Percentiles rank a stretch among this genome's conserved stretches.
Conservation (phyloP, 2,797 vertebrate species). For the Simalia tracyae region DNA sequence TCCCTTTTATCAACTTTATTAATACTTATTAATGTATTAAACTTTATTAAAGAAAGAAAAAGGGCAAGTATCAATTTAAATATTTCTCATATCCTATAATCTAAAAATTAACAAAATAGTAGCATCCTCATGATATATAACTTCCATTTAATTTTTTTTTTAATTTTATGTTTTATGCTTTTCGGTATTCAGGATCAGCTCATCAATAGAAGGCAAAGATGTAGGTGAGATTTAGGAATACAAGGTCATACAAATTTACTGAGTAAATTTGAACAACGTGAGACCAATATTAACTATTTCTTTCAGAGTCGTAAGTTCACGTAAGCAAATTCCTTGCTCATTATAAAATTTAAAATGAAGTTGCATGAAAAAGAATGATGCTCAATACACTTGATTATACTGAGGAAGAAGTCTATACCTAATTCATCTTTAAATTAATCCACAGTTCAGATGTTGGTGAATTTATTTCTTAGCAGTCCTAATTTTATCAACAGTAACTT, state of each 20-base stretch:
- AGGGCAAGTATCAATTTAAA: neutral
- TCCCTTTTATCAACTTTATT: neutral
- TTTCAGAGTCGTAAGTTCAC: neutral
- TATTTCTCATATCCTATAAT: neutral
- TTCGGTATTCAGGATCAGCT: neutral
- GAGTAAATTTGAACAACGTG: neutral
- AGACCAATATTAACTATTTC: neutral
- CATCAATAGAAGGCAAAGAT: neutral
- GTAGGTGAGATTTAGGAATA: neutral
- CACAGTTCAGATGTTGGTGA: neutral
- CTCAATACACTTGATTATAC: neutral
- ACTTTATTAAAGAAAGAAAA: neutral
- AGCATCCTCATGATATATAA: neutral
- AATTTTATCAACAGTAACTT: neutral
- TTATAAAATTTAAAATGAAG: neutral
- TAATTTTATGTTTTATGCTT: neutral
- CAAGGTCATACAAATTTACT: neutral
- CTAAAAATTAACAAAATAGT: neutral
- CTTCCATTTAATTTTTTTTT: neutral
- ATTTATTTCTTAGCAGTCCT: neutral
- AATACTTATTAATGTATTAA: neutral
- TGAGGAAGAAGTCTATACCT: neutral
- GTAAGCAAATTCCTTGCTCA: neutral
- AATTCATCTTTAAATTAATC: neutral
- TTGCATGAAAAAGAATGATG: neutral